Conservation (phyloP, 30 jellyfish, hydroid and myxozoan species). For the Rhopilema esculentum region DNA sequence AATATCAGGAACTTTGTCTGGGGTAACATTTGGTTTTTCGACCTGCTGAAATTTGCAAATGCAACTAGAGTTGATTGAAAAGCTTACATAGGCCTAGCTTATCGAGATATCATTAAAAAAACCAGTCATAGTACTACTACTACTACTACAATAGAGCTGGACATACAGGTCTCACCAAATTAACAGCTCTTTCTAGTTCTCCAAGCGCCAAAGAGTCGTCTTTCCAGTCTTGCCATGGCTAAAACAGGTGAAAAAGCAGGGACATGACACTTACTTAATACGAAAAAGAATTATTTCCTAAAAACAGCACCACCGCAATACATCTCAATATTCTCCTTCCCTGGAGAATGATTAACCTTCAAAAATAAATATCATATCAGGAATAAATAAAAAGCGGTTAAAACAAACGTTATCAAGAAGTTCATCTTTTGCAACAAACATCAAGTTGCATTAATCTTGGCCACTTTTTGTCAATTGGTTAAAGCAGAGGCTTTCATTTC, state of each 20-base stretch:
- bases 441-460: too few species aligned
- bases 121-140: not conserved
- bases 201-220: slow-evolving; percentile 31
- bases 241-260: not conserved
- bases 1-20: too few species aligned
- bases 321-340: too few species aligned
- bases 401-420: too few species aligned
- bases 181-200: slow-evolving; percentile 30
- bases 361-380: too few species aligned
- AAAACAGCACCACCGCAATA: too few species aligned
- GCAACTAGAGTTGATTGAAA: not conserved
- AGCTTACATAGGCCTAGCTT: not conserved
- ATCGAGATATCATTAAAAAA: too few species aligned
- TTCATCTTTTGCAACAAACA: too few species aligned
- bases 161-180: slow-evolving; percentile 11
- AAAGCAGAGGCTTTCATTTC: too few species aligned
- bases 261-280: not conserved
- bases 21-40: too few species aligned
- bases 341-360: not conserved
- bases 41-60: not conserved
- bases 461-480: too few species aligned
- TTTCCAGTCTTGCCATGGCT: slow-evolving; percentile 56
- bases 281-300: not conserved
- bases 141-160: not conserved
- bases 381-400: too few species aligned